Conservation (phyloP, 1,140 invertebrate genomes). For the Lepidurus packardi region DNA sequence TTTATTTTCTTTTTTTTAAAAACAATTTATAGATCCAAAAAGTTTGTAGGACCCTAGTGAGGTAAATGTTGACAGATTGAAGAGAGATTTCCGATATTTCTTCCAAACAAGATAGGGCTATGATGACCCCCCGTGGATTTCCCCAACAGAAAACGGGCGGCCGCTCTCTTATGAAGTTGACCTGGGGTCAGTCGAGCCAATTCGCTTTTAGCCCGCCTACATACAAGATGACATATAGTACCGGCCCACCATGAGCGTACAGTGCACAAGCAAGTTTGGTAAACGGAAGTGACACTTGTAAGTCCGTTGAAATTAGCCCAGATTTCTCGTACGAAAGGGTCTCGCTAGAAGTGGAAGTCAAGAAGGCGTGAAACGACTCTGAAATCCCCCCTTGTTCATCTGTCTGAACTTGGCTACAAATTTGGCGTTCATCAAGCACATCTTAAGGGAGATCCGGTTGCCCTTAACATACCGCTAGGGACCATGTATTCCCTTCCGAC, state of each 20-base stretch:
- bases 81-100: neutral
- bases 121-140: neutral
- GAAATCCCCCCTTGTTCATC: neutral
- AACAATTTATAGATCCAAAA: neutral
- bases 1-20: neutral
- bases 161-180: neutral
- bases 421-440: neutral
- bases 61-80: neutral
- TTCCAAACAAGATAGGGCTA: neutral
- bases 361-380: constrained; percentile 3
- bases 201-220: neutral
- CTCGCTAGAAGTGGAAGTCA: constrained; percentile 2
- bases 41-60: neutral
- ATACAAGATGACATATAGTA: neutral
- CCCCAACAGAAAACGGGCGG: neutral
- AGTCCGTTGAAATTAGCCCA: neutral
- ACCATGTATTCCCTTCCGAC: neutral
- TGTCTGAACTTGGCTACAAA: neutral
- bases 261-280: neutral
- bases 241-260: neutral
- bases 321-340: neutral
- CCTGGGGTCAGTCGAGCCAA: neutral
- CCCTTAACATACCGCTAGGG: neutral
- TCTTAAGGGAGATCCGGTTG: neutral
- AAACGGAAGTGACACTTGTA: neutral